These are phyloP conservation scores for Fistularia tabacaria DNA, from an alignment of 2,797 vertebrate species.

Conservation along the genomic window DNA sequence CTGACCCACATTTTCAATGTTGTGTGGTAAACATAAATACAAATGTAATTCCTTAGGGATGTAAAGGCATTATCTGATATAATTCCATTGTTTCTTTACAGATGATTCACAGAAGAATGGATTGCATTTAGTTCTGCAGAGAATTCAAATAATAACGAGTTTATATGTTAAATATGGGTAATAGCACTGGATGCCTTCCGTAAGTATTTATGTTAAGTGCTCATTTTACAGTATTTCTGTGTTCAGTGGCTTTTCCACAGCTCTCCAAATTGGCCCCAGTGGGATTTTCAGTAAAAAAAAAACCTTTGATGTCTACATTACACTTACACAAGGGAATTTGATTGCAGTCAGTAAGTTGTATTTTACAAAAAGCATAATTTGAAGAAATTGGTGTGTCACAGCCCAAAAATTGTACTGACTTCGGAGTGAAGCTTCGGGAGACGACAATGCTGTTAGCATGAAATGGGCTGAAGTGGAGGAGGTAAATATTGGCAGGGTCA, in stretches of 20 bases:
- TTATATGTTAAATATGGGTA: slow-evolving; percentile 8
- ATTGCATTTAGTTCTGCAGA: slow-evolving; percentile 19
- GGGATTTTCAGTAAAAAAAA: slow-evolving; percentile 55
- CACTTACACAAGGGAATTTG: neutral
- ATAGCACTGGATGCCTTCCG: slow-evolving; percentile 24
- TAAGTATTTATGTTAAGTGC: slow-evolving; percentile 52
- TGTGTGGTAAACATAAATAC: too few species aligned
- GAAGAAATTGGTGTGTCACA: too few species aligned
- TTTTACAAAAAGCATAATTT: too few species aligned
- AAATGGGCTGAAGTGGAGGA: neutral
- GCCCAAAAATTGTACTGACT: too few species aligned
- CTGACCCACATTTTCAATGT: too few species aligned
- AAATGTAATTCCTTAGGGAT: too few species aligned
- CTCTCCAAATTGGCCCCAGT: slow-evolving; percentile 66
- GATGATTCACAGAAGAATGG: neutral
- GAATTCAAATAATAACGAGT: slow-evolving; percentile 15
- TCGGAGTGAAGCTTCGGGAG: too few species aligned
- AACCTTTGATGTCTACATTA: slow-evolving; percentile 55
- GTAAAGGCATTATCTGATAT: too few species aligned
- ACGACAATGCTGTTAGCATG: too few species aligned
- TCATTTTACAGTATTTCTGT: slow-evolving; percentile 59
- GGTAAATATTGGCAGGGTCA: slow-evolving; percentile 27
- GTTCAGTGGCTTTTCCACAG: slow-evolving; percentile 56
- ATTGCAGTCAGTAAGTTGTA: too few species aligned
- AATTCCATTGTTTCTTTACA: neutral